These are phyloP conservation scores for Ericerus pela DNA, from an alignment of 1,140 invertebrate species.

Conservation along the genomic window DNA sequence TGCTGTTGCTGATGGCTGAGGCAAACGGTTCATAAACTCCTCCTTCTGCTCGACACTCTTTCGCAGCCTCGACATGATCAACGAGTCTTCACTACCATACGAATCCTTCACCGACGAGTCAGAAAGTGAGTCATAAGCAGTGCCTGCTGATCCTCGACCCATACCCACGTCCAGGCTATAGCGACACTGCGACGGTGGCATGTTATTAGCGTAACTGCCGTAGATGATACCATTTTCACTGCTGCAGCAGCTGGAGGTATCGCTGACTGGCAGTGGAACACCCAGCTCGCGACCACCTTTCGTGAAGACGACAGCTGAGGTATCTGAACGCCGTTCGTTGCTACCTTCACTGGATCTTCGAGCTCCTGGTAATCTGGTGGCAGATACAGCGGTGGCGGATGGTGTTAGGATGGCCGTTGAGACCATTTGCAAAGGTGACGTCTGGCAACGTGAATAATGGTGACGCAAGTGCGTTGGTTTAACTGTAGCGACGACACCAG, in stretches of 20 bases:
- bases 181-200: slow-evolving; percentile 2
- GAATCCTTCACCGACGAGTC: slow-evolving; percentile 11
- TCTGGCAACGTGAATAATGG: not conserved
- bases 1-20: slow-evolving; percentile 32
- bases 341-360: not conserved
- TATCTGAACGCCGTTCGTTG: not conserved
- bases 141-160: slow-evolving; percentile 3
- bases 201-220: not conserved
- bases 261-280: not conserved
- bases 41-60: slow-evolving; percentile 76
- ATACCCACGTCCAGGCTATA: slow-evolving; percentile 16
- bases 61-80: slow-evolving; percentile 51
- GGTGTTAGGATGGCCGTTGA: not conserved
- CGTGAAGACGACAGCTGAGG: not conserved
- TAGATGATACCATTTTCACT: not conserved
- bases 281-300: slow-evolving; percentile 1
- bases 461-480: slow-evolving; percentile 12
- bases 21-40: slow-evolving; percentile 59
- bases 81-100: slow-evolving; percentile 39
- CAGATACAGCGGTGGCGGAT: not conserved
- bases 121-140: not conserved
- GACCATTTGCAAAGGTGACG: not conserved
- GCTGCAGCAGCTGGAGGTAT: not conserved
- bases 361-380: not conserved
- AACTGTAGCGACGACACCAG: slow-evolving; percentile 6